phyloP scores from a whole-genome alignment of 2,888 invertebrate genomes.

The Anarsia innoxiella region DNA sequence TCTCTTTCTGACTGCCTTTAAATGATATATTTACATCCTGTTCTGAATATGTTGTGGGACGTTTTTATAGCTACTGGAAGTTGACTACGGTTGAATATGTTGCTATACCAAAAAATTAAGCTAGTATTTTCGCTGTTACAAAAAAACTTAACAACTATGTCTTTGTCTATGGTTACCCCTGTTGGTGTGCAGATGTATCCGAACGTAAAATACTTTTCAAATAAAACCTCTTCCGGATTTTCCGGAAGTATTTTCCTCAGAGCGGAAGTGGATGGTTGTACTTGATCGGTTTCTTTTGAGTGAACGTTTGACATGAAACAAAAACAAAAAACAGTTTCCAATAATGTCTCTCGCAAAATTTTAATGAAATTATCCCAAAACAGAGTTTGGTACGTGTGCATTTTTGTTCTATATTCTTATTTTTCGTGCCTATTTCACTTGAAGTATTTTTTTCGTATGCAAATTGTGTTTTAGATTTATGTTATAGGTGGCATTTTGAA shows the following conservation, averaged over 20 bases:
- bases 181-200: no score
- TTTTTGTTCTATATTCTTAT: slow-evolving; percentile 2
- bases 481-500: slow-evolving; percentile 34
- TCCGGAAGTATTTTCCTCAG: slow-evolving; percentile 15
- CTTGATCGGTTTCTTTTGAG: slow-evolving; percentile 26
- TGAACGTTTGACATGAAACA: slow-evolving; percentile 45
- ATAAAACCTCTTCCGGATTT: slow-evolving; percentile 9
- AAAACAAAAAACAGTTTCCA: slow-evolving; percentile 68
- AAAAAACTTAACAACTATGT: no score
- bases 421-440: no score
- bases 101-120: no score
- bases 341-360: slow-evolving; percentile 62
- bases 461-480: slow-evolving; percentile 41
- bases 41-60: no score
- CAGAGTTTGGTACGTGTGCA: slow-evolving; percentile 40
- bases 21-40: no score
- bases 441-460: no score
- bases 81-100: no score
- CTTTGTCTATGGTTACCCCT: no score
- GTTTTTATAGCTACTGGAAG: no score
- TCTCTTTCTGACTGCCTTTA: no score
- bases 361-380: slow-evolving; percentile 55
- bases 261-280: slow-evolving; percentile 25
- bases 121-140: not conserved
- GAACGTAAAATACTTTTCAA: slow-evolving; percentile 5